Base-by-base conservation (phyloP, 2,888 invertebrate genomes). In the Glyphotaelius pellucidus region DNA sequence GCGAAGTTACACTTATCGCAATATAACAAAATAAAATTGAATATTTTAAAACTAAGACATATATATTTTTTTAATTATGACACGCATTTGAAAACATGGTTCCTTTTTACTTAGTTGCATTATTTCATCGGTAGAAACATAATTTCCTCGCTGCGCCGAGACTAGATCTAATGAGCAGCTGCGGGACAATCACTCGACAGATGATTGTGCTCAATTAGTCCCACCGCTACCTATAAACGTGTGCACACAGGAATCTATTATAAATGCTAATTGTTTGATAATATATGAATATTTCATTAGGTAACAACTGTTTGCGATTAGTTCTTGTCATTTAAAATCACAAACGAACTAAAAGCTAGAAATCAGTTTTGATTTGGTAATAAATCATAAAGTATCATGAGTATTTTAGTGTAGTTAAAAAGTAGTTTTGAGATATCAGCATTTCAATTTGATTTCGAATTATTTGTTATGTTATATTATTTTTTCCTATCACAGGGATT, bases 61-160 rank as follows among this genome's bases (percentile, higher is more conserved):
- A 35, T 35, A 38, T 9, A 9, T 38, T 7, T 38, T 38, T 38
- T 38, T 38, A 9, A 38, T 3, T 9, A 38, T 9, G 11, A 52
- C 0, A 1, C 19, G 0, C 19, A 25, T 19, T 67, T 25, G 19
- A 25, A 25, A 19, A 5, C 0, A 3, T 0, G 25, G 5, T 25
- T 67, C 67, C 9, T 67, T 67, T 67, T 2, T n/a, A 9, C 67
- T 9, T 9, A 67, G 67, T 67, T n/a, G 25, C 67, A 25, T 67
- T 25, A n/a, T n/a, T 67, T 67, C 3, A 67, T 67, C 25, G 9
- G 7, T n/a, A 1, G 25, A n/a, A 7, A 67, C 25, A n/a, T n/a
- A n/a, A n/a, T n/a, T 7, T 67, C 7, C 19, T 67, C 2, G 67
- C 2, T 67, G 67, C 25, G 9, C n/a, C 67, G 0, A 25, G 67